These are phyloP conservation scores for Eristalinus aeneus DNA, from an alignment of 2,888 invertebrate genomes.

Conservation along the genomic window DNA sequence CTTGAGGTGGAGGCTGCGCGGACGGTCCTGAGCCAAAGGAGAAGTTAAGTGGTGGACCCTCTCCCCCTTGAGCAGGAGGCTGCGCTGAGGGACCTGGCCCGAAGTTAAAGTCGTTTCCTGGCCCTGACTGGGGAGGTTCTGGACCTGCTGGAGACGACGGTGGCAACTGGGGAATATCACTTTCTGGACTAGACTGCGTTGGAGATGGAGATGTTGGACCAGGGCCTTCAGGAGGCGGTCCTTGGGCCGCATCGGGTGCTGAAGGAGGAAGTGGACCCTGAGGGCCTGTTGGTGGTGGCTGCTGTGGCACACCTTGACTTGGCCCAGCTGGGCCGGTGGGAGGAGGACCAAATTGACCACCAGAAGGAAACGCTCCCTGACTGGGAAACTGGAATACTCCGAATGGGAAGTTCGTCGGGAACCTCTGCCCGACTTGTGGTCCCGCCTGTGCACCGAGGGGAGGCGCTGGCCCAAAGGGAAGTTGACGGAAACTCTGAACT, in stretches of 20 bases:
- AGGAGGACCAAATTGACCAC: not conserved
- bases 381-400: slow-evolving; percentile 34
- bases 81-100: not conserved
- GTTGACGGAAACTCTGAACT: slow-evolving; percentile 37
- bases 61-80: not conserved
- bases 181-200: not conserved
- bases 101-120: slow-evolving; percentile 1
- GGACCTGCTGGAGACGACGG: not conserved
- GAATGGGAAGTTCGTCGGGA: slow-evolving; percentile 24
- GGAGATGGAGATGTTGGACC: not conserved
- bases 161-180: not conserved
- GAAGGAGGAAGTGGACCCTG: not conserved
- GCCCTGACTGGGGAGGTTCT: not conserved
- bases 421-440: slow-evolving; percentile 16
- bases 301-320: not conserved
- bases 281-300: not conserved
- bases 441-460: slow-evolving; percentile 56
- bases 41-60: not conserved
- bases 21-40: not conserved
- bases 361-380: not conserved
- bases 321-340: not conserved
- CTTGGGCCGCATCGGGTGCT: not conserved
- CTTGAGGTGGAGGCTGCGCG: not conserved
- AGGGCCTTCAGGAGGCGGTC: not conserved
- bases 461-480: slow-evolving; percentile 60